Evolutionary conservation across 2,113 vertebrate species (phyloP), one percentile per base, ranked within the genome.

Genomic region (Oreochromis tanganicae): DNA sequence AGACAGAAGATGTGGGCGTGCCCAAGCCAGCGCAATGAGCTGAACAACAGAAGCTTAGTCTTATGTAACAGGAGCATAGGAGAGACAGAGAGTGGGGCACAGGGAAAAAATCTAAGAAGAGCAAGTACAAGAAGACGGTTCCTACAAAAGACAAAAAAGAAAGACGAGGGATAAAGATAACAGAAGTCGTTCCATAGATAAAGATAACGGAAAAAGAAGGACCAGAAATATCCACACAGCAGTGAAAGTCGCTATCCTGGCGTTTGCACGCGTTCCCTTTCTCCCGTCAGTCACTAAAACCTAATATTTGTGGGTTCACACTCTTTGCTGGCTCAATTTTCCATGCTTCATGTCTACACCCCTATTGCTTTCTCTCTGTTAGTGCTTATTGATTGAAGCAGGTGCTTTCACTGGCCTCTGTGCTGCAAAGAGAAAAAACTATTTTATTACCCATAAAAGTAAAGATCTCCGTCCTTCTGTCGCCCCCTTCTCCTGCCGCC

Each of bases 1-100:
- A 93, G 88, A 89, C 91, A 86, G 85, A 92, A 87, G 88, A 91
- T 82, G 93, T 90, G 86, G 93, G 94, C 81, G 92, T 84, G 86
- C 82, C 52, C 16, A 83, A 92, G 91, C 81, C 86, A 85, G 56
- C 17, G 32, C 88, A 83, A 91, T 89, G 87, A 92, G 84, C 82
- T 50, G 71, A 80, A 88, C 73, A 57, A 88, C 82, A 91, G 50
- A 85, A 56, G 75, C 73, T 81, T 50, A 48, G 63, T 79, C 52
- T 94, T 90, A 94, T 85, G 92, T 90, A 92, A 93, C 27, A 19
- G 52, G 21, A 66, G 55, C 46, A 78, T 27, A 29, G 56, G 12
- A 21, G 19, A 34, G 48, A 4, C 1, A 43, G 68, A 41, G 8
- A 52, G 19, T 52, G 21, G 55, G 56, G 43, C 7, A 81, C 7